phyloP scores from a whole-genome alignment of 1,140 invertebrate genomes.

The Cyphomyrmex costatus region DNA sequence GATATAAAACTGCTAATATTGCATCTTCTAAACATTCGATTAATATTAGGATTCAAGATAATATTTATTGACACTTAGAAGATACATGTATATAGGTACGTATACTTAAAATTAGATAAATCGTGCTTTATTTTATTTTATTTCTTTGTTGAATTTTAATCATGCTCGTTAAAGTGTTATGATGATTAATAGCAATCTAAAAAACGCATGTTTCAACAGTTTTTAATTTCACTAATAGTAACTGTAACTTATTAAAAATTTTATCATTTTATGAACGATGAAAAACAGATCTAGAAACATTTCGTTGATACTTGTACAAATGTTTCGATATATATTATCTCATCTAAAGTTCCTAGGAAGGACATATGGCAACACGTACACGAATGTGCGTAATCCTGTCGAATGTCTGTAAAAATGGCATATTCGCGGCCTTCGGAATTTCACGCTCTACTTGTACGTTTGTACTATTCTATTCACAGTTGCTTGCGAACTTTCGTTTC shows the following conservation, averaged over 20 bases:
- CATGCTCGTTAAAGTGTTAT: background rate
- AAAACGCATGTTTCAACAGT: background rate
- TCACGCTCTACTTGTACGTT: slow-evolving; percentile 71
- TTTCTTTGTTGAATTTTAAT: background rate
- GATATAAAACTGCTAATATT: background rate
- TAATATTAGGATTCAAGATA: background rate
- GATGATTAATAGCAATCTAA: background rate
- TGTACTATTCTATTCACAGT: slow-evolving; percentile 43
- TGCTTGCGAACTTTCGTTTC: slow-evolving; percentile 70
- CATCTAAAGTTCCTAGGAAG: background rate
- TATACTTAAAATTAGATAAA: background rate
- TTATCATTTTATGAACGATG: background rate
- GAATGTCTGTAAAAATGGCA: slow-evolving; percentile 66
- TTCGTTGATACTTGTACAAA: background rate
- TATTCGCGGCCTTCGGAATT: slow-evolving; percentile 66
- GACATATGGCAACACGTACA: slow-evolving; percentile 33
- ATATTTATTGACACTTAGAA: background rate
- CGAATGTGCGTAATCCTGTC: slow-evolving; percentile 39
- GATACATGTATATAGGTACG: background rate
- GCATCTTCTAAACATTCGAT: background rate
- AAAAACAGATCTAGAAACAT: background rate
- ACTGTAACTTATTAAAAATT: background rate
- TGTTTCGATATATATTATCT: background rate
- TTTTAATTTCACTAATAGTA: background rate
- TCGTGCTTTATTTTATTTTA: background rate